Evolutionary conservation across 2,888 invertebrate species (phyloP).

Genomic region (Rotaria magnacalcarata): DNA sequence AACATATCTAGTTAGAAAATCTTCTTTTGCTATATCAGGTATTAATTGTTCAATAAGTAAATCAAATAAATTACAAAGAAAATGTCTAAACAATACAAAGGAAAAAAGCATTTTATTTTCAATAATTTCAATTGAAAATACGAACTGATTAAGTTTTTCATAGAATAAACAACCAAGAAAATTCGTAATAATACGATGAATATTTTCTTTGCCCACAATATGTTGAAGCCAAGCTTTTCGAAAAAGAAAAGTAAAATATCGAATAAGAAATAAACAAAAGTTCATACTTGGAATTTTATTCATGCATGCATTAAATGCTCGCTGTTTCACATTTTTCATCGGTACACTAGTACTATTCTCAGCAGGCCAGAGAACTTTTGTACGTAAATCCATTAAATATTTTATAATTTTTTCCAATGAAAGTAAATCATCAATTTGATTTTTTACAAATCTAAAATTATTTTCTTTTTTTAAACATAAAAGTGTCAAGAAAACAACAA

Average conservation of each 20-base stretch:
- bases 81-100: not conserved
- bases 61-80: slow-evolving; percentile 16
- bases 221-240: not conserved
- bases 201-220: not conserved
- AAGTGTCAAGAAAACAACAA: not conserved
- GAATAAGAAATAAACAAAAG: no score
- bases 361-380: not conserved
- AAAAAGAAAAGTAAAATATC: no score
- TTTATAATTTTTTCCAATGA: not conserved
- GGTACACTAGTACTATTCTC: not conserved
- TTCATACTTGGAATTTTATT: slow-evolving; percentile 12
- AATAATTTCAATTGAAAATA: not conserved
- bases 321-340: not conserved
- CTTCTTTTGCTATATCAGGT: not conserved
- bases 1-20: not conserved
- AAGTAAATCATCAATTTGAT: not conserved
- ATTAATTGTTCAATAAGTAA: slow-evolving; percentile 28
- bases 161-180: not conserved
- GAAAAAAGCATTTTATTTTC: not conserved
- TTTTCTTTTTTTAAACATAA: not conserved
- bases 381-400: not conserved
- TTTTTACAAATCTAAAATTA: not conserved
- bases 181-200: not conserved
- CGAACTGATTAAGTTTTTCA: not conserved
- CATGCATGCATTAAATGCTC: not conserved